Evolutionary conservation across 2,113 vertebrate genomes (phyloP).

Genomic region (Axis porcinus): DNA sequence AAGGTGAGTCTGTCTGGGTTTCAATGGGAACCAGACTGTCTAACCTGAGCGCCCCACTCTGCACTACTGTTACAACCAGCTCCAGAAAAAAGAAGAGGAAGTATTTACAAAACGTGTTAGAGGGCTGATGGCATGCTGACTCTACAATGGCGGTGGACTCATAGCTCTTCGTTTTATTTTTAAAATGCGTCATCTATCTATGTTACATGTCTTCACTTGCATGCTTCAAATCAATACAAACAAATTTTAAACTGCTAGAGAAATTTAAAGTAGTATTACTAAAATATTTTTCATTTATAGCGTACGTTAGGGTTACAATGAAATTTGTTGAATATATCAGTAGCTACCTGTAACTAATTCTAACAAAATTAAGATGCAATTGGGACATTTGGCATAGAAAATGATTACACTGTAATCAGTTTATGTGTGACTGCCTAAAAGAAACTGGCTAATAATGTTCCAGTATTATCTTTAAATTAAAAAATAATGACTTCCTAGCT

Average conservation of each 20-base stretch:
- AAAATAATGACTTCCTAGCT: neutral
- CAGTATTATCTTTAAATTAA: neutral
- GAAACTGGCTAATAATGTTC: neutral
- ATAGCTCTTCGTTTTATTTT: neutral
- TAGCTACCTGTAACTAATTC: neutral
- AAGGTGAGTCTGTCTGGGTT: neutral
- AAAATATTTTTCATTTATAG: neutral
- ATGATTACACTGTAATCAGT: neutral
- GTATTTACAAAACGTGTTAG: neutral
- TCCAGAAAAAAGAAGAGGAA: neutral
- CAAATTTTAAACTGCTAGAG: neutral
- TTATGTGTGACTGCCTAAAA: neutral
- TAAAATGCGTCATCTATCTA: neutral
- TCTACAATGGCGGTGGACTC: neutral
- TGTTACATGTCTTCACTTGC: neutral
- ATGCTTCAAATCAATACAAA: neutral
- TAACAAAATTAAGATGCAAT: neutral
- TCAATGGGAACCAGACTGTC: neutral
- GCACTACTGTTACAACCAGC: neutral
- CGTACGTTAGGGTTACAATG: neutral
- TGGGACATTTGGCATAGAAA: neutral
- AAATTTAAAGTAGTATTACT: neutral
- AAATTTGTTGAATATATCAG: neutral
- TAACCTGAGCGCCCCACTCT: accelerated
- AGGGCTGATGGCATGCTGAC: neutral